These are phyloP conservation scores for Nannospalax galili DNA, from an alignment of 2,113 vertebrate genomes.

Conservation along the genomic window DNA sequence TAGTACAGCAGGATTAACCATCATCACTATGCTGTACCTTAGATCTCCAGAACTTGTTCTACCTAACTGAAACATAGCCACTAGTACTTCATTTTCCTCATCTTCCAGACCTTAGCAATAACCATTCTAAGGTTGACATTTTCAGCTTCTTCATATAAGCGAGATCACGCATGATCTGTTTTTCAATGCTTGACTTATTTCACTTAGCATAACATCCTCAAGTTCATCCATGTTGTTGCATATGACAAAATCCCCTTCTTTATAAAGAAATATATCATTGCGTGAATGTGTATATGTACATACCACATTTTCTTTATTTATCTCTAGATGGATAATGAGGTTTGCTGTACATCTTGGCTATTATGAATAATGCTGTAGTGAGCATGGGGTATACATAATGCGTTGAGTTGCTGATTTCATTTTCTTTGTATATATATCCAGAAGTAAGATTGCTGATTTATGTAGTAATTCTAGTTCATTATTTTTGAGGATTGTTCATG, in stretches of 20 bases:
- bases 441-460: background rate
- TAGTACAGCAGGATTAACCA: too few relatives aligned
- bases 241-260: background rate
- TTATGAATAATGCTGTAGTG: background rate
- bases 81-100: background rate
- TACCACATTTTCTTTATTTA: background rate
- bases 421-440: background rate
- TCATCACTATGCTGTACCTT: background rate
- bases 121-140: too few relatives aligned
- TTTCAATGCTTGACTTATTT: background rate
- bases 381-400: background rate
- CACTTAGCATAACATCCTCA: background rate
- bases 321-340: background rate
- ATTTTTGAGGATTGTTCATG: background rate
- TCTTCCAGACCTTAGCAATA: background rate
- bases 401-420: background rate
- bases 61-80: background rate
- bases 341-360: background rate
- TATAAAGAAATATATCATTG: background rate
- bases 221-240: background rate
- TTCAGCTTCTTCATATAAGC: background rate
- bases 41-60: background rate
- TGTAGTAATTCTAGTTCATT: background rate
- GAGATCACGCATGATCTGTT: background rate
- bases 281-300: background rate